Conservation (phyloP, 2,113 vertebrate genomes). For the Opisthocomus hoazin region DNA sequence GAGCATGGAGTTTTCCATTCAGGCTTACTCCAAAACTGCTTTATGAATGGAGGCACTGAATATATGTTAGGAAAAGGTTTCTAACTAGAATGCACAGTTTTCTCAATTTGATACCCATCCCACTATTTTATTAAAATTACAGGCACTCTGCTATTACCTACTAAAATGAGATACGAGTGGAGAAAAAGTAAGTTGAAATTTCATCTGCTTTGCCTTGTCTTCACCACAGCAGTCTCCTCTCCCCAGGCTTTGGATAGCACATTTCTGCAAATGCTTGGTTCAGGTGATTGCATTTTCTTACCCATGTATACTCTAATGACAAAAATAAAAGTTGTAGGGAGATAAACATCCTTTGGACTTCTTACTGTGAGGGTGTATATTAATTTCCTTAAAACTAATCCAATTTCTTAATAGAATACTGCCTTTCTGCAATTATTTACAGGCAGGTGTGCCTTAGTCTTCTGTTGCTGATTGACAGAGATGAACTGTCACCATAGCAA, state of each 20-base stretch:
- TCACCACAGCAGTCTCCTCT: background rate
- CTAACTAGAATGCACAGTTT: background rate
- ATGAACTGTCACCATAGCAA: constrained; percentile 2
- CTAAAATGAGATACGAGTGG: background rate
- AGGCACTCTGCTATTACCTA: background rate
- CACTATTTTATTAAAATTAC: background rate
- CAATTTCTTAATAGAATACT: background rate
- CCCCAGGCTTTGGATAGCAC: background rate
- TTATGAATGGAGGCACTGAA: background rate
- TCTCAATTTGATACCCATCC: background rate
- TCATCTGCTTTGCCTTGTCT: background rate
- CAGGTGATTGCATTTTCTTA: background rate
- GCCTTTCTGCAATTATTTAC: background rate
- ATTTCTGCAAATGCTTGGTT: background rate
- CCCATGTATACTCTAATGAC: background rate
- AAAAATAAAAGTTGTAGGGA: background rate
- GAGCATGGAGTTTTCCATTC: accelerated
- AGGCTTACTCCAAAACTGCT: background rate
- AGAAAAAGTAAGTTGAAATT: background rate
- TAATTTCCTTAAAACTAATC: background rate
- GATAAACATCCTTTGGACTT: background rate
- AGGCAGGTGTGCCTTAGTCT: background rate
- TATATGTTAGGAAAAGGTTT: accelerated
- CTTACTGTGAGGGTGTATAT: background rate
- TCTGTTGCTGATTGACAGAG: constrained; percentile 1